A percentile compares a stretch with the other conserved stretches of the same genome.
Evolutionary conservation across 2,888 invertebrate genomes (phyloP).

Genomic region (Heterodera filipjevi): DNA sequence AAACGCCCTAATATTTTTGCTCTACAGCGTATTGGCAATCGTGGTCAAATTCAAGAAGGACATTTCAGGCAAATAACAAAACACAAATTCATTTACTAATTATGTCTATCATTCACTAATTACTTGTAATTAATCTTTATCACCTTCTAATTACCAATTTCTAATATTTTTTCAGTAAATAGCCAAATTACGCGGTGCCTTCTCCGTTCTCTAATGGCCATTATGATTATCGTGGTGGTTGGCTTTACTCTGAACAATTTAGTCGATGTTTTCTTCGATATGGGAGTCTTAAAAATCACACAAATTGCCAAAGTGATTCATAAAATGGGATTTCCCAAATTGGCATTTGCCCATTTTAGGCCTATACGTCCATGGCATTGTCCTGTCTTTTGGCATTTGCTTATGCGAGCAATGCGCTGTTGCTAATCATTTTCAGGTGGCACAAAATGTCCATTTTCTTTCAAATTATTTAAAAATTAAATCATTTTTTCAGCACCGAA

Average conservation of each 20-base stretch:
- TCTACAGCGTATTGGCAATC: neutral
- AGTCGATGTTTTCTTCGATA: neutral
- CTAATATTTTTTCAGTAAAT: neutral
- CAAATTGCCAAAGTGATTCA: neutral
- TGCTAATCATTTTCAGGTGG: neutral
- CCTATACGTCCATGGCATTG: neutral
- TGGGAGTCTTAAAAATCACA: neutral
- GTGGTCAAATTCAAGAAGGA: neutral
- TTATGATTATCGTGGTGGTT: constrained; percentile 2
- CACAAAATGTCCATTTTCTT: neutral
- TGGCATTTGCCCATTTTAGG: neutral
- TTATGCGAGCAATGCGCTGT: constrained; percentile 9
- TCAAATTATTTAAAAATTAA: neutral
- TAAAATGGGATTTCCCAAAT: too few species aligned
- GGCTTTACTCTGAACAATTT: constrained; percentile 2
- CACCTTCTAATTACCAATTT: too few species aligned
- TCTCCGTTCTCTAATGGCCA: constrained; percentile 1
- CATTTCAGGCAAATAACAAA: neutral
- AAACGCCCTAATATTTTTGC: neutral
- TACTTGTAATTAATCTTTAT: too few species aligned
- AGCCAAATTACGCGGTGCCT: neutral
- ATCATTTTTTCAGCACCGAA: neutral
- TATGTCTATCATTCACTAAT: too few species aligned
- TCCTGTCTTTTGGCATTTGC: neutral
- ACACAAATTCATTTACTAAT: neutral